These are phyloP conservation scores for Serrognathus titanus DNA, from an alignment of 2,888 invertebrate genomes.

Conservation along the genomic window DNA sequence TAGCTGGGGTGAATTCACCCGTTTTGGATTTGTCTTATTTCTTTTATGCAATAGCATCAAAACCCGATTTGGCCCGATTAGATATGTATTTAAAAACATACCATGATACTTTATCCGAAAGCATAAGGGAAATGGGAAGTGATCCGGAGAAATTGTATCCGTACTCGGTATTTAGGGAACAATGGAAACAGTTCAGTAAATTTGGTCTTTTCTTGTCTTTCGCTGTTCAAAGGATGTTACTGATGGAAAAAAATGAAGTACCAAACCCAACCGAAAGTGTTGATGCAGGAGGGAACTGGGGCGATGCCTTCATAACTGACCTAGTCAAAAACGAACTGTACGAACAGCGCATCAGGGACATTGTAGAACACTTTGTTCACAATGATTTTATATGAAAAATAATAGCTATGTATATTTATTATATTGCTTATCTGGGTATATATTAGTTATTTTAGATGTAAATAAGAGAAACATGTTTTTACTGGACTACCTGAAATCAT, in stretches of 20 bases:
- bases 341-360: neutral
- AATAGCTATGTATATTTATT: no score
- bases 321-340: neutral
- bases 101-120: slow-evolving; percentile 2
- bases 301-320: neutral
- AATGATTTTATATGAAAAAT: no score
- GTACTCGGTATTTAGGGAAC: no score
- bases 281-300: neutral
- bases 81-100: slow-evolving; percentile 6
- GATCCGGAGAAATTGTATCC: no score
- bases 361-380: no score
- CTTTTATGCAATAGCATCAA: no score
- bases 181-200: slow-evolving; percentile 8
- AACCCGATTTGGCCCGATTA: slow-evolving; percentile 5
- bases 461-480: no score
- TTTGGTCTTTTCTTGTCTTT: slow-evolving; percentile 6
- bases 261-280: slow-evolving; percentile 9
- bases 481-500: no score
- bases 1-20: no score
- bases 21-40: no score
- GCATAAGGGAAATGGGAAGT: neutral
- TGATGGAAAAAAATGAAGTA: slow-evolving; percentile 2
- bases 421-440: no score
- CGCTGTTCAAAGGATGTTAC: neutral
- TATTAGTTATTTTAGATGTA: no score